Evolutionary conservation across 1,140 invertebrate species (phyloP), one percentile per base, ranked within the genome.

Genomic region (Atta texana): DNA sequence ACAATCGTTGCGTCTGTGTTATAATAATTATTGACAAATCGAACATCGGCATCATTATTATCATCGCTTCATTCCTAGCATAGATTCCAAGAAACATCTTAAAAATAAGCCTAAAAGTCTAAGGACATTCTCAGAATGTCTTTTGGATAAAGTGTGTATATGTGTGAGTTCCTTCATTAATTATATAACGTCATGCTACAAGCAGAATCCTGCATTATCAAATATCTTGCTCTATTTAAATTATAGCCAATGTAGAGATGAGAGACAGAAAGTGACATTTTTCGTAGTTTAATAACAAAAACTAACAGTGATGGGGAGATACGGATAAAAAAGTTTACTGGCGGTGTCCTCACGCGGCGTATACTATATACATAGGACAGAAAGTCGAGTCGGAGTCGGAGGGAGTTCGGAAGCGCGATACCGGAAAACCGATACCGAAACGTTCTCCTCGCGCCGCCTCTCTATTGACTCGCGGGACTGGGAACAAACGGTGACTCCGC

Each of bases 401-500:
- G 80, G n/a, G 31, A 81, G 51, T 84, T 82, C 59, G 28, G n/a
- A 69, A 82, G 72, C 64, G 63, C 76, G 84, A 91, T 88, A 81
- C 28, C 77, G 72, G 86, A 89, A 91, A 92, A 90, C 87, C 87
- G 76, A 91, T 91, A 92, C 63, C 80, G 28, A 90, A 90, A 87
- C 72, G 90, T 88, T 72, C 57, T 69, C 75, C 69, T 88, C 85
- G 59, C 53, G 69, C 64, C n/a, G 28, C 31, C 77, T 68, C 57
- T 74, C 81, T 92, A 89, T 89, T 86, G 86, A 89, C 84, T 90
- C 68, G 59, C 14, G 64, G 68, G 57, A 74, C 78, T 51, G 24
- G 78, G 69, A 82, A 87, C 72, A 87, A 92, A 89, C 61, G 76
- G 31, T 16, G 49, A 77, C 82, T 88, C 66, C 55, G 34, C 61